A percentile compares a stretch with the other conserved stretches of the same genome.
These are phyloP conservation scores for Ctenodactylus gundi DNA, from an alignment of 2,113 vertebrate species.

Conservation along the genomic window DNA sequence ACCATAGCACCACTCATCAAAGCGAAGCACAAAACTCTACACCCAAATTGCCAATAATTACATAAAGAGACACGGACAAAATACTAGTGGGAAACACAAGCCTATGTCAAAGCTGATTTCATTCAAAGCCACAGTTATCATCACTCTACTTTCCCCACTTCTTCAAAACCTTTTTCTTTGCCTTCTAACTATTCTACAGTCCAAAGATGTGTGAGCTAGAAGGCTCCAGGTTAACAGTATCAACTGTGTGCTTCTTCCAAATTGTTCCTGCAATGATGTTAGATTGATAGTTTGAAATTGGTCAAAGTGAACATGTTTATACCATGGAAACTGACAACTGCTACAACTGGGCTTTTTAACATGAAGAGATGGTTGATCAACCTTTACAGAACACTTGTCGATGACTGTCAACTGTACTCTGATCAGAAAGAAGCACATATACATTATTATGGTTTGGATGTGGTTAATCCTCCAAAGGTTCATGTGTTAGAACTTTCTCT, in stretches of 20 bases:
- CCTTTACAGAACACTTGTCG: not conserved
- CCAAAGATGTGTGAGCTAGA: not conserved
- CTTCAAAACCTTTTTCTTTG: not conserved
- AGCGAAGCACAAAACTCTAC: not conserved
- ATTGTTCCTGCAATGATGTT: not conserved
- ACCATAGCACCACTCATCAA: too few relatives aligned
- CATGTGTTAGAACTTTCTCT: not conserved
- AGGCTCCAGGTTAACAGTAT: not conserved
- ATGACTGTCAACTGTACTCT: not conserved
- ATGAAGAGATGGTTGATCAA: not conserved
- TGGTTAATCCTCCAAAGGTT: not conserved
- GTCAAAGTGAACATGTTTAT: not conserved
- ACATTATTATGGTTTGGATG: too few relatives aligned
- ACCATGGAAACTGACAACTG: not conserved
- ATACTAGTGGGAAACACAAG: not conserved
- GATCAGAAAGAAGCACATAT: not conserved
- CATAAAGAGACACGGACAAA: not conserved
- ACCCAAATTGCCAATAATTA: not conserved
- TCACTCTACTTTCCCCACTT: not conserved
- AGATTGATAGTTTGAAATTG: not conserved
- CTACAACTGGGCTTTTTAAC: not conserved
- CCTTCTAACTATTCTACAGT: constrained; percentile 11
- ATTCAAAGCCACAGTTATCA: not conserved
- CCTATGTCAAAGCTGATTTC: not conserved
- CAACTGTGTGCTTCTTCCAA: not conserved